phyloP scores from a whole-genome alignment of 2,888 invertebrate species.

The Agonum fuliginosum region DNA sequence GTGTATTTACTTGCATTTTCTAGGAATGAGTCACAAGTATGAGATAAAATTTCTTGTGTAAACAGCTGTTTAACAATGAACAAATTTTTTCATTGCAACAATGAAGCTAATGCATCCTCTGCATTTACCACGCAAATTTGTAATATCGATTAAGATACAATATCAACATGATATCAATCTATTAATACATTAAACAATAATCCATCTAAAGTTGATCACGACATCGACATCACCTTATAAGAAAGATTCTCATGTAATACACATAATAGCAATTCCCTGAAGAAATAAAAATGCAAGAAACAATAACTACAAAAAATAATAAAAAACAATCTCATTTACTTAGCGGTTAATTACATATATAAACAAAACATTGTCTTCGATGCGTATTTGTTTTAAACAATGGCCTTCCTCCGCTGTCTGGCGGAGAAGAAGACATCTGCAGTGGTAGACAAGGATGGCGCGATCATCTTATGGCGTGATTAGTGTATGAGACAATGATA shows the following conservation, averaged over 20 bases:
- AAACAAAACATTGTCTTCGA: slow-evolving; percentile 50
- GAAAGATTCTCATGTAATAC: slow-evolving; percentile 32
- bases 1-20: background rate
- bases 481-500: slow-evolving; percentile 58
- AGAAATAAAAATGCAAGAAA: slow-evolving; percentile 40
- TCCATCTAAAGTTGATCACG: slow-evolving; percentile 42
- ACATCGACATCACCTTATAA: slow-evolving; percentile 46
- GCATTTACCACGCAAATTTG: slow-evolving; percentile 41
- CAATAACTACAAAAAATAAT: slow-evolving; percentile 48
- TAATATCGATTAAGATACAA: slow-evolving; percentile 32
- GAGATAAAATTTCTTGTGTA: background rate
- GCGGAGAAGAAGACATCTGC: slow-evolving; percentile 32
- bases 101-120: slow-evolving; percentile 23
- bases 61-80: slow-evolving; percentile 20
- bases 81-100: slow-evolving; percentile 4
- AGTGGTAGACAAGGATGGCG: slow-evolving; percentile 12
- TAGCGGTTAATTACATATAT: slow-evolving; percentile 49
- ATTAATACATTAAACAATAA: slow-evolving; percentile 50
- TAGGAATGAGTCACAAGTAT: background rate
- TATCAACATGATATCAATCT: slow-evolving; percentile 40
- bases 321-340: slow-evolving; percentile 45
- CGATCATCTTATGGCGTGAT: slow-evolving; percentile 44
- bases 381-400: slow-evolving; percentile 52
- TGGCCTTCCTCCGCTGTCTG: slow-evolving; percentile 46
- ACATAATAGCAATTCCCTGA: slow-evolving; percentile 30